Evolutionary conservation across 2,113 vertebrate genomes (phyloP).

Genomic region (Centropus bengalensis): DNA sequence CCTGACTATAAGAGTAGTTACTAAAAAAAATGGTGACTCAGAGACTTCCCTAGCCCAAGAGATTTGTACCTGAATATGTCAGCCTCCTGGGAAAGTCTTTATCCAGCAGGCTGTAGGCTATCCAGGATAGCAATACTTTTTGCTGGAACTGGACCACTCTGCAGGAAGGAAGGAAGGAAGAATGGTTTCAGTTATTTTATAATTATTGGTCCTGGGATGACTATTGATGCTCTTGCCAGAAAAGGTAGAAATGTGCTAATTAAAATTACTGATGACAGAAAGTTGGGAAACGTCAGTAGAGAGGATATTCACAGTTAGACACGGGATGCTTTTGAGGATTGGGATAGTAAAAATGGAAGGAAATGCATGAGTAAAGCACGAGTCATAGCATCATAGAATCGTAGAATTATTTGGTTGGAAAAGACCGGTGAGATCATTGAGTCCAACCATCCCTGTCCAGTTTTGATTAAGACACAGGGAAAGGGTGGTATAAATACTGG

Average conservation of each 20-base stretch:
- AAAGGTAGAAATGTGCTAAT: conserved; percentile 6
- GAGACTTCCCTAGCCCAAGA: not conserved
- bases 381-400: not conserved
- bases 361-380: not conserved
- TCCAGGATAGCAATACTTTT: not conserved
- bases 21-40: not conserved
- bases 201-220: not conserved
- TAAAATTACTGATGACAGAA: conserved; percentile 23
- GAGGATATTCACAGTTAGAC: not conserved
- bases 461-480: not conserved
- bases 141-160: not conserved
- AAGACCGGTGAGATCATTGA: too few relatives aligned
- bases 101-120: not conserved
- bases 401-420: too few relatives aligned
- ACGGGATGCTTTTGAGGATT: not conserved
- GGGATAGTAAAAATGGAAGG: not conserved
- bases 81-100: not conserved
- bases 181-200: not conserved
- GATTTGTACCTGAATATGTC: not conserved
- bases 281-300: not conserved
- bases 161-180: not conserved
- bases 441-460: too few relatives aligned
- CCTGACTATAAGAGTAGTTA: not conserved
- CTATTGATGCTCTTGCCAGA: not conserved
- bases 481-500: not conserved